Evolutionary conservation across 2,113 vertebrate genomes (phyloP), one percentile per base, ranked within the genome.

Genomic region (Grantiella picta): DNA sequence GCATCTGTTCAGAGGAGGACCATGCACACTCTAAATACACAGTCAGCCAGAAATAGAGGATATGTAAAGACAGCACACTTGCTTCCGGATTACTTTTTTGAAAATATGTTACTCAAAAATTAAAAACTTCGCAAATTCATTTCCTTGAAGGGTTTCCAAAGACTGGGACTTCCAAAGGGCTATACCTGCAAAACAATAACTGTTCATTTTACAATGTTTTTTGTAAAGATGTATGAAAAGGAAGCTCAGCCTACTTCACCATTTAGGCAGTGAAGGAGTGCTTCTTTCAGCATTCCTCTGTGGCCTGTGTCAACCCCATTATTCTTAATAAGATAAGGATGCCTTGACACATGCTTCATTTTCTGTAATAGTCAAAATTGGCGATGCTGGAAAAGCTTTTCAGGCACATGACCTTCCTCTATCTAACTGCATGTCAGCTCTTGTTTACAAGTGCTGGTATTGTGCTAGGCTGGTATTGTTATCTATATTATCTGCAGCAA

Each of bases 301-400:
- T 35, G 50, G 36, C 83, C 82, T 33, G 6, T 78, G 60, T 82
- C 94, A 91, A 80, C 35, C 61, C 86, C 49, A 85, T 93, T 95
- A 91, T 47, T 90, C 80, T 89, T 78, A 89, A 83, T 82, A 86
- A 63, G 78, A 84, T 91, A 94, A 89, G 33, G 50, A 83, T 47
- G 52, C 35, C 63, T 88, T 49, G 33, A 86, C 57, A 92, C 35
- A 78, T 45, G 44, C 57, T 93, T 93, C 66, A 69, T 95, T 93
- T 94, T 91, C 83, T 90, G 16, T 70, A 95, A 83, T 38, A 95
- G 77, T 70, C 36, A 79, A 86, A 86, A 94, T 6, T 66, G 59
- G 72, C 60, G 77, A 73, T 86, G 50, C 50, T 88, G 56, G 85
- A 79, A 91, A 92, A 94, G 72, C 60, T 94, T 76, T 68, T 86